Evolutionary conservation across 2,113 vertebrate species (phyloP), one percentile per base, ranked within the genome.

Genomic region (Limnothrissa miodon): DNA sequence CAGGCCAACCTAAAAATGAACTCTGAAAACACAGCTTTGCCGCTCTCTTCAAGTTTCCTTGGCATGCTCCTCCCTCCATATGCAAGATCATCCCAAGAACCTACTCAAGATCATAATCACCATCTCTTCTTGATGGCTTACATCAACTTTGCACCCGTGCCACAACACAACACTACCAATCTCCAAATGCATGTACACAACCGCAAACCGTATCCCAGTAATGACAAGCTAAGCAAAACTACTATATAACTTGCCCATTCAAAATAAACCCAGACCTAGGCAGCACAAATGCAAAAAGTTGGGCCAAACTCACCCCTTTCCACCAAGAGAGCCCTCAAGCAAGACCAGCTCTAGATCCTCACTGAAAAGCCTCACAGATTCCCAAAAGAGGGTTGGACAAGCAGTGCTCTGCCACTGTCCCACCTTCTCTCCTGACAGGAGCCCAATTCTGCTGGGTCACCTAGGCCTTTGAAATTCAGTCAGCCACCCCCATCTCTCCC

Each of bases 401-500:
- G 29, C 74, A 51, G 15, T 44, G 6, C 51, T 83, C 42, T 56
- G 48, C 78, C 70, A 83, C 83, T 83, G 74, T 86, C 82, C 80
- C 66, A 74, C 80, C 78, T 70, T 25, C 70, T 86, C 66, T 83
- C 59, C 51, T 2, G 19, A 53, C 17, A 53, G 48, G 48, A 53
- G 48, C 17, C 19, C 4, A 56, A 87, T 92, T 93, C 91, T 91
- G 87, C 85, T 88, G 90, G 93, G 89, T 94, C 90, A 93, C 80
- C 53, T 70, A 86, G 84, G 89, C 90, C 48, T 88, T 80, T 80
- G 70, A 79, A 78, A 45, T 39, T 17, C 66, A 33, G 82, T 45
- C 45, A 78, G 45, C 70, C 70, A 15, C 66, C 62, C 66, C 33
- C 33, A 33, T 10, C 59, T 62, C 25, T 29, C 59, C 25, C 23